Base-by-base conservation (phyloP, 2,797 vertebrate species). In the Oreochromis grahami region DNA sequence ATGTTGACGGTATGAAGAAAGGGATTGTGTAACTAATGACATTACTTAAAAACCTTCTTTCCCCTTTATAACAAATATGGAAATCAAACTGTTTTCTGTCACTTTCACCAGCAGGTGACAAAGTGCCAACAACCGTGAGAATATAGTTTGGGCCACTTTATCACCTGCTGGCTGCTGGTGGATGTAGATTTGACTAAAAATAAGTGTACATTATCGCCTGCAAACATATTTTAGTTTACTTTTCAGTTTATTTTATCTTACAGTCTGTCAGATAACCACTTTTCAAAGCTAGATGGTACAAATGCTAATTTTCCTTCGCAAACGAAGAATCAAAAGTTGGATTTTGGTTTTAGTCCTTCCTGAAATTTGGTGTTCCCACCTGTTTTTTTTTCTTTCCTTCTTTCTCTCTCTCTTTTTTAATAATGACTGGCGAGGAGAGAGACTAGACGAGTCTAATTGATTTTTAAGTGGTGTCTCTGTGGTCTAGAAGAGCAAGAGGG, bases 381-480 rank as follows among this genome's bases (percentile, higher is more conserved):
- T 89, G 87, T 84, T 90, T 89, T 45, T 45, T 70, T 52, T n/a
- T 52, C 81, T 2, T 53, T 51, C 17, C 1, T 51, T 2, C 14
- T 5, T 41, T 68, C 17, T 1, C 7, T 17, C n/a, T 65, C 84
- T 92, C 89, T 70, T 83, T 15, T 11, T 32, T 24, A 83, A 82
- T 60, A 29, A 78, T 43, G 60, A 72, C 82, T 52, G 63, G 36
- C 36, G 7, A 38, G 19, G 74, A 83, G 77, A 32, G 76, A 70
- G 79, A 81, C 80, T n/a, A 81, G 86, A 82, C 45, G 80, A 84
- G 81, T 80, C 94, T 97, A 96, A 97, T 95, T 97, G 96, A 96
- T 97, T 97, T 96, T 95, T 96, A 97, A 97, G 95, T 96, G 95
- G 92, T 90, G 92, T 94, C 94, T 93, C 92, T 83, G 94, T 90